Evolutionary conservation across 2,113 vertebrate species (phyloP), one percentile per base, ranked within the genome.

Genomic region (Otolemur garnettii): DNA sequence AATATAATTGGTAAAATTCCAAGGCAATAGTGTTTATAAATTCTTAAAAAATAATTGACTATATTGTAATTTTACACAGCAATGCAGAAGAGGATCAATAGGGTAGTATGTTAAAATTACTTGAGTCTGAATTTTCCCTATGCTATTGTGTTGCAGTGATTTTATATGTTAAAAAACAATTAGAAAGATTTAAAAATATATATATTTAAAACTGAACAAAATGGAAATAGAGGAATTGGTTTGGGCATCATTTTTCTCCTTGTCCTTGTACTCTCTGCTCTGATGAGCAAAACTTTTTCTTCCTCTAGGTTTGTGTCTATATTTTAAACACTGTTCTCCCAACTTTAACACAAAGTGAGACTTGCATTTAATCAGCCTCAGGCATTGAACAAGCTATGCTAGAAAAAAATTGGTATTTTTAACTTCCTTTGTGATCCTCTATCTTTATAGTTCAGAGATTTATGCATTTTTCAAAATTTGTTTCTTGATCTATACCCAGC

Each of bases 31-130:
- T 50, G 11, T 85, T 87, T 90, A 18, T n/a, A 62, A 45, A 71
- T 75, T 69, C 14, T 87, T 75, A n/a, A 90, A 80, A 96, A 87
- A 74, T 38, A 80, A 75, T 87, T 75, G 9, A 26, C 12, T 90
- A 9, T 33, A 24, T 17, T 72, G 2, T 53, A 90, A 74, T 92
- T 90, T 79, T 83, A 21, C 9, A 8, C 2, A 57, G 28, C 50
- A 57, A 87, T 81, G n/a, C 26, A 45, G 42, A 42, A 19, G 30
- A 94, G 19, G 7, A 8, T 68, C 22, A 88, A n/a, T 53, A 89
- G 2, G 11, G 8, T 21, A 38, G 13, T 64, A 13, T 22, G 87
- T 50, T 68, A 62, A 93, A 91, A 83, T 64, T 64, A 79, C 86
- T 59, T 71, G 42, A 45, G 14, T 96, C 11, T 68, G 68, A 53